Evolutionary conservation across 2,888 invertebrate species (phyloP), one percentile per base, ranked within the genome.

Genomic region (Oscheius myriophilus): DNA sequence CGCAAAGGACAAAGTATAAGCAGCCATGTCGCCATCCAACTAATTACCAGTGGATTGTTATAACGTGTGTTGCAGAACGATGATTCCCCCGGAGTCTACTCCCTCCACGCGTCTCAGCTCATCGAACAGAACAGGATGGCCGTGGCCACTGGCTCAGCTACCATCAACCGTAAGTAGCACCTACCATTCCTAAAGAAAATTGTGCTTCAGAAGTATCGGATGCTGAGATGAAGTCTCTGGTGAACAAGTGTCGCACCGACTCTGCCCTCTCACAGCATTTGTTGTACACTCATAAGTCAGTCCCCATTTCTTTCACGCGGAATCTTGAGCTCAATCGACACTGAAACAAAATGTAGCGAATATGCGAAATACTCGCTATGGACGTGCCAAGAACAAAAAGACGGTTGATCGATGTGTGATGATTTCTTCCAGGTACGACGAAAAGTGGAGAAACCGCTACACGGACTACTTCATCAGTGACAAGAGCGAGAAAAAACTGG

Each of bases 401-500:
- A n/a, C n/a, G n/a, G n/a, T n/a, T n/a, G n/a, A n/a, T n/a, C n/a
- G n/a, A n/a, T n/a, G n/a, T n/a, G n/a, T 61, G 16, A 18, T 42
- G 14, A 49, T 12, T 16, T 33, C 18, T 39, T 33, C 41, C 41
- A 72, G 72, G 52, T 80, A 76, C 46, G 80, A 80, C 52, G 65
- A 61, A 1, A 80, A 80, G 63, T 80, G 80, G 80, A 78, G 76
- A 59, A 62, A 63, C 12, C 68, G 75, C n/a, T 76, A 80, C 64
- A 76, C 78, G 52, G 72, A 78, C 26, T 63, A 73, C 42, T 75
- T 76, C 46, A 64, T 72, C 23, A 70, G 67, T 14, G 70, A 71
- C 18, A 74, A 69, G 46, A 72, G 70, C 11, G 70, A 70, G 39
- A 74, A 74, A 57, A 70, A 71, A 3, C 77, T 74, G 39, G 67